Evolutionary conservation across 2,888 invertebrate species (phyloP), one percentile per base, ranked within the genome.

Genomic region (Megalurothrips usitatus): DNA sequence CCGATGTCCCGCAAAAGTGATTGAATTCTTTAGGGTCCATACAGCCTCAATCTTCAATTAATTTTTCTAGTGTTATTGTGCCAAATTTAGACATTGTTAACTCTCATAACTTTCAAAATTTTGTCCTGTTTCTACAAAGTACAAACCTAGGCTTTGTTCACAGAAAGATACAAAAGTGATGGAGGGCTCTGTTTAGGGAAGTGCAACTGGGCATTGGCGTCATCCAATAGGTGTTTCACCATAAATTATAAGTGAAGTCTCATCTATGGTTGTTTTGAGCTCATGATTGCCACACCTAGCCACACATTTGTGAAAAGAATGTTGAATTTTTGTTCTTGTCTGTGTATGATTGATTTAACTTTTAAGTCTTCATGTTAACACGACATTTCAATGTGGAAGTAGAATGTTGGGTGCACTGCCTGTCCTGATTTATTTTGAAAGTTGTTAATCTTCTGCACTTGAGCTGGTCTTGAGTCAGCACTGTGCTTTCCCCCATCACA

Each of bases 151-250:
- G 11, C 19, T 17, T 17, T 58, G 11, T 58, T 58, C 58, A 6
- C 58, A 9, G 17, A 58, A 58, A 58, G 14, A 14, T 58, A 58
- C 14, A 14, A 6, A 14, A 19, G 0, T 58, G 6, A 14, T 58
- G 4, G 58, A 58, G 58, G 11, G 58, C 23, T 68, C 26, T 68
- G 4, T 11, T 26, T 26, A 12, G 68, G 68, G 68, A 26, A 58
- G 26, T 75, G 26, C 23, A 12, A 75, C 68, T 75, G 68, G 68
- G 68, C 68, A 75, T 75, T 75, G 68, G 68, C 23, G 68, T 75
- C 68, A 75, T 75, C 68, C 23, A 75, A 43, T 4, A 43, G 34
- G 34, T 43, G 34, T 43, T 6, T 43, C 34, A 43, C 34, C 34
- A 4, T 43, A 43, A 43, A 43, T 4, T 43, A 58, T 0, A 58